Conservation (phyloP, 2,797 vertebrate species). For the Enteromius thamalakanensis region DNA sequence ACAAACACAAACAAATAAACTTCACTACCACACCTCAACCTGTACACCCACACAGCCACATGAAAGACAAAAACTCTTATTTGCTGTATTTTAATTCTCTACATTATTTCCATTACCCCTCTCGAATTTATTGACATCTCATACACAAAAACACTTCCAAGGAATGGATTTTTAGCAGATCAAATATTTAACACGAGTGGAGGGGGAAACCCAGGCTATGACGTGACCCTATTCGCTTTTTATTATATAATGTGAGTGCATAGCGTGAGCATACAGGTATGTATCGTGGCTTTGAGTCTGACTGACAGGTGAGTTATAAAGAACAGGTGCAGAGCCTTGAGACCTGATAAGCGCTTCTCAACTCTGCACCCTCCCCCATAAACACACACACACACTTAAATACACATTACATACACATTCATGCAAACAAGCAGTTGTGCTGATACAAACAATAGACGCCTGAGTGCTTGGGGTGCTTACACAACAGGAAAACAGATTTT, state of each 20-base stretch:
- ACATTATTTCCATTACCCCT: neutral
- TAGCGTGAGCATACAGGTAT: slow-evolving; percentile 38
- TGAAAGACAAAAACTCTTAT: neutral
- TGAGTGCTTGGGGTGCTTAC: slow-evolving; percentile 11
- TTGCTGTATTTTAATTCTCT: neutral
- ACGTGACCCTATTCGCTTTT: neutral
- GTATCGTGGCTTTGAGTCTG: slow-evolving; percentile 31
- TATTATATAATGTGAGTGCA: slow-evolving; percentile 27
- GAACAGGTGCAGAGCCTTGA: slow-evolving; percentile 42
- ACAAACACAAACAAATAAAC: slow-evolving; percentile 42
- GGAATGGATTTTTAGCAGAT: slow-evolving; percentile 9
- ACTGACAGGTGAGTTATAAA: slow-evolving; percentile 33
- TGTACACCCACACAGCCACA: slow-evolving; percentile 29
- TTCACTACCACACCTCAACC: slow-evolving; percentile 3
- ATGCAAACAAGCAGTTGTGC: slow-evolving; percentile 26
- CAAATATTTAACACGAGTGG: neutral
- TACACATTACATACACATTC: slow-evolving; percentile 31
- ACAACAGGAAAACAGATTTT: slow-evolving; percentile 30
- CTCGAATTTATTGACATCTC: neutral
- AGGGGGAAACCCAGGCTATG: neutral
- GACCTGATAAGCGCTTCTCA: slow-evolving; percentile 25
- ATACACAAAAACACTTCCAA: neutral
- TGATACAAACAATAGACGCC: slow-evolving; percentile 12
- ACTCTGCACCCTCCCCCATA: slow-evolving; percentile 6
- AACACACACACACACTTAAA: slow-evolving; percentile 42